phyloP scores from a whole-genome alignment of 1,140 invertebrate species.

The Diorhabda elongata region DNA sequence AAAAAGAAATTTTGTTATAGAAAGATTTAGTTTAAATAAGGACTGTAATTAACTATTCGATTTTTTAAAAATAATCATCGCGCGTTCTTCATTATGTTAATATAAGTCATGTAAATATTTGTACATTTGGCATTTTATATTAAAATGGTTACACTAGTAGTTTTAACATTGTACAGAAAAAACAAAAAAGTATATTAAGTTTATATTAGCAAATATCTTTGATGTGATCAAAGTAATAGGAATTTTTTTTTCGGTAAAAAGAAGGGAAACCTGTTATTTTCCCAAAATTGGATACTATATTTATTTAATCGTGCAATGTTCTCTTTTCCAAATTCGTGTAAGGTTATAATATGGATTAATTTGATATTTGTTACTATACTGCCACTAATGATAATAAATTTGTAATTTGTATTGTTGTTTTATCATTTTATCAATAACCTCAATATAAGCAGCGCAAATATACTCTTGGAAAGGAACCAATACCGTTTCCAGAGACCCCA shows the following conservation, averaged over 20 bases:
- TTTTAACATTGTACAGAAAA: constrained; percentile 18
- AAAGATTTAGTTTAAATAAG: no score
- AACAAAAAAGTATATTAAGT: constrained; percentile 1
- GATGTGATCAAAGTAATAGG: constrained; percentile 16
- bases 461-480: no score
- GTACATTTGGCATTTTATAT: constrained; percentile 19
- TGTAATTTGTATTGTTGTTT: constrained; percentile 25
- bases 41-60: no score
- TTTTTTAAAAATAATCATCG: no score
- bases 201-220: constrained; percentile 23
- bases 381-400: constrained; percentile 35
- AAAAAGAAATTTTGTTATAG: no score
- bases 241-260: constrained; percentile 1
- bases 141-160: constrained; percentile 16
- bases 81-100: background rate
- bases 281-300: constrained; percentile 9
- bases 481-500: no score
- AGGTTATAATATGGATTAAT: constrained; percentile 13
- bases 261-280: background rate
- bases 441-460: no score
- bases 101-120: constrained; percentile 17
- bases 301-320: constrained; percentile 25
- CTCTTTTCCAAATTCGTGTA: constrained; percentile 15
- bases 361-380: constrained; percentile 33
- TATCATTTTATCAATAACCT: no score